Base-by-base conservation (phyloP, 2,797 vertebrate species). In the Poeciliopsis paucimaculata region DNA sequence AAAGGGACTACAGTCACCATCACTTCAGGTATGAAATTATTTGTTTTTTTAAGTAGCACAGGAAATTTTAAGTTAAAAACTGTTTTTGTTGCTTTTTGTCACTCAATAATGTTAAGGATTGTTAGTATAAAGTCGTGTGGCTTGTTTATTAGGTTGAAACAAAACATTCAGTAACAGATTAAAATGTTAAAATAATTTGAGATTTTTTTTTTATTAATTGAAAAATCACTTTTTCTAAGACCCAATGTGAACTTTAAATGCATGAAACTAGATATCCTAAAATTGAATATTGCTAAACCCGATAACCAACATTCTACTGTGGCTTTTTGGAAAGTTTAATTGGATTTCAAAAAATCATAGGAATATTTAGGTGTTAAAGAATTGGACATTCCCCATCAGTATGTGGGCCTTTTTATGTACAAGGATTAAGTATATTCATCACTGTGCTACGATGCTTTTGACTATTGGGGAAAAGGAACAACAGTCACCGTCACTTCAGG, bases 1-100 rank as follows among this genome's bases (percentile, higher is more conserved):
- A 93, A 93, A 90, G 93, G 91, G 23, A 95, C 93, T 0, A 79
- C 72, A 60, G 92, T 95, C 1, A 94, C 93, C 2, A 87, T 95
- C 0, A 90, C 89, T 76, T 92, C 93, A 82, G 93, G 93, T 95
- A 92, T 90, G 77, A 72, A 57, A 16, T 41, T 2, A n/a, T 34
- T 43, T 6, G 0, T 73, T 62, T 46, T 20, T 60, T 20, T 60
- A 23, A 72, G n/a, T 34, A 15, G 6, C 12, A 20, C 60, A 34
- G 18, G 15, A 34, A 77, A 53, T 70, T 77, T 2, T 49, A n/a
- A 15, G 23, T 51, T 66, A 10, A 26, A 1, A 70, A 15, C 2
- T 6, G 39, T 26, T 70, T 41, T 43, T 41, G 39, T 43, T 41
- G 10, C 6, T 12, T 43, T 13, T 70, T 26, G 23, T 43, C 13